These are phyloP conservation scores for Polyodon spathula DNA, from an alignment of 2,113 vertebrate species.

Conservation along the genomic window DNA sequence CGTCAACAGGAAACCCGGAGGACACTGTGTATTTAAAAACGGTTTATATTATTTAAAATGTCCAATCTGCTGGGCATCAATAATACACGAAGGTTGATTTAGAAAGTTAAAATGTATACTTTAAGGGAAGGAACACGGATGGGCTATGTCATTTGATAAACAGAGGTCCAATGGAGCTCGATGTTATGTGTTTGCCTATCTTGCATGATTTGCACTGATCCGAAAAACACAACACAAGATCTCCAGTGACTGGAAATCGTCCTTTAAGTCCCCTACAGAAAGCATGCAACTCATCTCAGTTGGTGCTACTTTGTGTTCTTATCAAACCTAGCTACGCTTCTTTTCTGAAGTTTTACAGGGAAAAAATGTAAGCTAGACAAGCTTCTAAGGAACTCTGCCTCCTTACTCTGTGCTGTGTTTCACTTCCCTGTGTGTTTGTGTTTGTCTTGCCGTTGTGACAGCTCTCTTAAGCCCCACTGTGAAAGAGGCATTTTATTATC, in stretches of 20 bases:
- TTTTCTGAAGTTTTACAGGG: no score
- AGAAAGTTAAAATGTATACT: slow-evolving; percentile 31
- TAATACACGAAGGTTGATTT: slow-evolving; percentile 23
- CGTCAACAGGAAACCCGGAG: not conserved
- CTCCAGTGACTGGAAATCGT: slow-evolving; percentile 16
- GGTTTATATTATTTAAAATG: slow-evolving; percentile 26
- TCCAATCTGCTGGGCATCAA: slow-evolving; percentile 27
- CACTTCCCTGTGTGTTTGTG: not conserved
- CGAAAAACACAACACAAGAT: slow-evolving; percentile 18
- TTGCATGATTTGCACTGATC: slow-evolving; percentile 20
- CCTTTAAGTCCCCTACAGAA: not conserved
- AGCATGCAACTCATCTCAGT: no score
- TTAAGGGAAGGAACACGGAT: slow-evolving; percentile 14
- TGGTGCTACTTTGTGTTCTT: no score
- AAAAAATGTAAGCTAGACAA: no score
- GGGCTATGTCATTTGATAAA: slow-evolving; percentile 22
- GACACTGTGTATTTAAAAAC: not conserved
- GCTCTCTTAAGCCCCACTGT: slow-evolving; percentile 16
- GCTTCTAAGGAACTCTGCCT: no score
- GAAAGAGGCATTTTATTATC: slow-evolving; percentile 15
- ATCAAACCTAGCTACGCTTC: no score
- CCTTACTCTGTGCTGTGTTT: slow-evolving; percentile 4
- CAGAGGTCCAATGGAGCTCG: slow-evolving; percentile 18
- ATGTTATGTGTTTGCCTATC: slow-evolving; percentile 21
- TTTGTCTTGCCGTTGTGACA: slow-evolving; percentile 10